phyloP scores from a whole-genome alignment of 1,140 invertebrate species.

The Trichomalopsis sarcophagae region DNA sequence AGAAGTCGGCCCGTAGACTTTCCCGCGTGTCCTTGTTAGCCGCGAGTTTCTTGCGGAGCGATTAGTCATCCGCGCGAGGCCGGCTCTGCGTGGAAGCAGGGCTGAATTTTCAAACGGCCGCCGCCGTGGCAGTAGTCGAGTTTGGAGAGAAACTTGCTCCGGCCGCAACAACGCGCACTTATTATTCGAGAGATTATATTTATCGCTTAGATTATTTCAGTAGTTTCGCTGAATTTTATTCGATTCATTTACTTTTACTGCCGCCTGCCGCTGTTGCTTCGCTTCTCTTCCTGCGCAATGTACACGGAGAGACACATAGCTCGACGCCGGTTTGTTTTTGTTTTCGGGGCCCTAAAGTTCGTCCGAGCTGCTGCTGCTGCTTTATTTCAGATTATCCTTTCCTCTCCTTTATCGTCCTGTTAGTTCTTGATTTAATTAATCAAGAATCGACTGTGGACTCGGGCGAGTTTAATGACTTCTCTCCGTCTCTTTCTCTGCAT shows the following conservation, averaged over 20 bases:
- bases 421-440: constrained; percentile 5
- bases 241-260: constrained; percentile 19
- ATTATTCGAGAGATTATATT: constrained; percentile 39
- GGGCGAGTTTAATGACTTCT: background rate
- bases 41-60: constrained; percentile 41
- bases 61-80: constrained; percentile 39
- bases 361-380: background rate
- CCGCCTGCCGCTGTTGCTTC: background rate
- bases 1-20: constrained; percentile 23
- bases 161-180: constrained; percentile 31
- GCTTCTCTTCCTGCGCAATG: background rate
- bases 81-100: background rate
- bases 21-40: constrained; percentile 41
- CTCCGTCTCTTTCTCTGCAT: background rate
- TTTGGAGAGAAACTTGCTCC: constrained; percentile 13
- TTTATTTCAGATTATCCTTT: constrained; percentile 5
- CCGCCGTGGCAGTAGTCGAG: background rate
- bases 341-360: background rate
- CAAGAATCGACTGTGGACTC: background rate
- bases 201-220: constrained; percentile 28
- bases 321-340: background rate
- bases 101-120: constrained; percentile 41
- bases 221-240: constrained; percentile 6
- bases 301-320: background rate
- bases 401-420: background rate